Evolutionary conservation across 2,113 vertebrate species (phyloP), one percentile per base, ranked within the genome.

Genomic region (Eupsittula cactorum): DNA sequence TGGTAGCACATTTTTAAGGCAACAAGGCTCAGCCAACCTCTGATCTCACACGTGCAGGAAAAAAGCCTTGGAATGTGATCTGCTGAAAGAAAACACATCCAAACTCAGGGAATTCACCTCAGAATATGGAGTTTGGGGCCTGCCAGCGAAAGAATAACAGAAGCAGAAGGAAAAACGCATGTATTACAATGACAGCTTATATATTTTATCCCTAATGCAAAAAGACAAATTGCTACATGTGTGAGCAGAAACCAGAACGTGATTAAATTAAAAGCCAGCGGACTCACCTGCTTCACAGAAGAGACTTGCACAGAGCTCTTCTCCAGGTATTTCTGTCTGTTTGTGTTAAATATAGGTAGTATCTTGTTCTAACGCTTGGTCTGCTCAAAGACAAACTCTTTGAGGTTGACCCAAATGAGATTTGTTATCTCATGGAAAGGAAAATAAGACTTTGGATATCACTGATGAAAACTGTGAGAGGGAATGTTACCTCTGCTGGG

Each of bases 51-150:
- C 0, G 0, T 74, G 50, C 53, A 88, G 60, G 33, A 80, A 35
- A 83, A 95, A 91, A 93, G 78, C 75, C 59, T 88, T 86, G 52
- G 92, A 96, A 96, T 87, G n/a, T 49, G 39, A 85, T 59, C 92
- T 78, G 25, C 57, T 9, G 2, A 75, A 92, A 85, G 35, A 74
- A 96, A 83, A 55, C 63, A 68, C 49, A 78, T 9, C 24, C 46
- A 70, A 68, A 67, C 44, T 75, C 79, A 78, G 53, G 65, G 84
- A 85, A 91, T 44, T 82, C 4, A 52, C 85, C 86, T 92, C 63
- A 93, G 74, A 93, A 87, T 86, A 62, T 18, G 35, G 77, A 63
- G 39, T 80, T 71, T 35, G 75, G 4, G 1, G 74, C 28, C 76
- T 84, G 46, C 12, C 46, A 63, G 52, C 20, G 31, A 86, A 96